These are phyloP conservation scores for Myotis davidii DNA, from an alignment of 2,113 vertebrate genomes.

Conservation along the genomic window DNA sequence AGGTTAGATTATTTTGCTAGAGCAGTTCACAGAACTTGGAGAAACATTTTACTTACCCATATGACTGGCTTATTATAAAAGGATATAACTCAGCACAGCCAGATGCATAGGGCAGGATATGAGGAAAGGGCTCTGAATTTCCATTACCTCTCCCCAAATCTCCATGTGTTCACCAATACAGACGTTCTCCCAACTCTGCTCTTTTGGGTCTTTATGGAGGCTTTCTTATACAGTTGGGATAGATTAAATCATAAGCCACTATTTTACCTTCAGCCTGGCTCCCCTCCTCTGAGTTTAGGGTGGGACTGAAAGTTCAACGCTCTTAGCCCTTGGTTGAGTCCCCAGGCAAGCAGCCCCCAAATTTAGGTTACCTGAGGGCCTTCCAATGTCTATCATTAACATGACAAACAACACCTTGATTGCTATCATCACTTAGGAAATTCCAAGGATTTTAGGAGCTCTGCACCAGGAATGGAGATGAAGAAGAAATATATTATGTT, in stretches of 20 bases:
- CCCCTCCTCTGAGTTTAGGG: not conserved
- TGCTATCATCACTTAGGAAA: not conserved
- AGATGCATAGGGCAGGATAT: not conserved
- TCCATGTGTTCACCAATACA: not conserved
- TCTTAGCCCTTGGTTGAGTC: not conserved
- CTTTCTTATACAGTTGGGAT: not conserved
- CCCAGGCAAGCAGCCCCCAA: not conserved
- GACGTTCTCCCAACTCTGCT: not conserved
- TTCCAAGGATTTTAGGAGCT: not conserved
- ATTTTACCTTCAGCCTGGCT: not conserved
- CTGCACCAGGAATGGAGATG: not conserved
- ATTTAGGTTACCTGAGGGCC: not conserved
- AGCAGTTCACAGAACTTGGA: not conserved
- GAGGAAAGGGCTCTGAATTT: not conserved
- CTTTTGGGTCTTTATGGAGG: not conserved
- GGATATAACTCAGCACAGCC: not conserved
- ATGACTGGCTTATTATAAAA: not conserved
- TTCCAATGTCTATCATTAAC: not conserved
- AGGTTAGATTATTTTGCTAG: not conserved
- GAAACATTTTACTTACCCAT: not conserved
- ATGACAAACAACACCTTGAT: not conserved
- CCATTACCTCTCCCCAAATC: not conserved
- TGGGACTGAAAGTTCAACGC: not conserved
- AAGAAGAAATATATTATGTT: not conserved
- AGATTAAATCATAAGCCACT: not conserved